Percentiles rank a stretch among this genome's conserved stretches.
phyloP scores from a whole-genome alignment of 2,113 vertebrate genomes.

The Xerus inauris region DNA sequence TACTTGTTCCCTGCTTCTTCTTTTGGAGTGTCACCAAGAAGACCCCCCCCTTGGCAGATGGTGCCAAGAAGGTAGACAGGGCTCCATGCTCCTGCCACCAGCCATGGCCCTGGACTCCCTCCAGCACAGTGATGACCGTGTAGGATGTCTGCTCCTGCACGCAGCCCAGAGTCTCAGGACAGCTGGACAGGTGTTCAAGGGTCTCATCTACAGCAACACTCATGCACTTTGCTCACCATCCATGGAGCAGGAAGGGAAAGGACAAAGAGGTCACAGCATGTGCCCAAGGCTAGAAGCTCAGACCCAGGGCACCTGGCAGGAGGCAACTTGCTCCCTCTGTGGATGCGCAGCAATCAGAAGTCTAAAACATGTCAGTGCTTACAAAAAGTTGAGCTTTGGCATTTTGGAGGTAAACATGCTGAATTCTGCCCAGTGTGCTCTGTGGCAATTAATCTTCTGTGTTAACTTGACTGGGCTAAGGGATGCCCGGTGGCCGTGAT shows the following conservation, averaged over 20 bases:
- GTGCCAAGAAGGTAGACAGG: too few species aligned
- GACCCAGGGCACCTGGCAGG: too few species aligned
- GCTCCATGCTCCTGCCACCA: too few species aligned
- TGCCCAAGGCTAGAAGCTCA: fast-evolving
- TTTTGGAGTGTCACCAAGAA: neutral
- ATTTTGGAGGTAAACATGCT: too few species aligned
- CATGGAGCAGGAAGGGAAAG: neutral
- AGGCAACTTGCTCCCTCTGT: too few species aligned
- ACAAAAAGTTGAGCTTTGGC: neutral
- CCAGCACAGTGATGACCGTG: fast-evolving
- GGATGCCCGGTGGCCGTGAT: neutral
- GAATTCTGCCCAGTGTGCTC: neutral
- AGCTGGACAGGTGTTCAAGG: neutral
- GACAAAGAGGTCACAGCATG: fast-evolving
- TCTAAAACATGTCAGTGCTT: neutral
- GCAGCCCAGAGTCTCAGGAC: fast-evolving
- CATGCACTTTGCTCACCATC: fast-evolving
- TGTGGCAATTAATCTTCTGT: too few species aligned
- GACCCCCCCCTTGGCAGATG: neutral
- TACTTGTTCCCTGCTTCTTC: neutral
- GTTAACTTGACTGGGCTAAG: neutral
- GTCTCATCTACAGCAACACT: fast-evolving
- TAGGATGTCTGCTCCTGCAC: fast-evolving
- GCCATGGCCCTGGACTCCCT: too few species aligned
- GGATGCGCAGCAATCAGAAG: too few species aligned